These are phyloP conservation scores for Tetropium fuscum DNA, from an alignment of 2,888 invertebrate species.

Conservation along the genomic window DNA sequence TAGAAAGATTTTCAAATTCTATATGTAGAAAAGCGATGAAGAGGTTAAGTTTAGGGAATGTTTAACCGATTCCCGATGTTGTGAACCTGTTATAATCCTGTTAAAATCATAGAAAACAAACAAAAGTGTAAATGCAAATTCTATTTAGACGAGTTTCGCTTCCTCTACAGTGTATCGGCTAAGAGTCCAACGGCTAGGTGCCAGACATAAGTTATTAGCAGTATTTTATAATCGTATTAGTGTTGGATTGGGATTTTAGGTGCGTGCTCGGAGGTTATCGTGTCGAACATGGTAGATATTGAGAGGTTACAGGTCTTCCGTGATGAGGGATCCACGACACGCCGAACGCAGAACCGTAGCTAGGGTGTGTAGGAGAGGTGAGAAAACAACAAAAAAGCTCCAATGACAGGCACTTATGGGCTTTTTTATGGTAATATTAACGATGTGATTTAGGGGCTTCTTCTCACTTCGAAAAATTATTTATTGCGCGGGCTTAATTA, in stretches of 20 bases:
- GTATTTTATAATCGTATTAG: slow-evolving; percentile 7
- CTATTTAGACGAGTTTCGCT: too few species aligned
- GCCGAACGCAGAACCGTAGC: slow-evolving; percentile 4
- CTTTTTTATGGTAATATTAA: neutral
- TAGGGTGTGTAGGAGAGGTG: neutral
- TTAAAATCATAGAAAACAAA: too few species aligned
- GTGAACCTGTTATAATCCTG: too few species aligned
- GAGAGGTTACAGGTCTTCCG: slow-evolving; percentile 9
- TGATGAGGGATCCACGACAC: slow-evolving; percentile 5
- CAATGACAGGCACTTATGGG: neutral
- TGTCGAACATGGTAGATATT: slow-evolving; percentile 13
- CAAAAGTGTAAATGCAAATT: too few species aligned
- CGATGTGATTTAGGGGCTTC: neutral
- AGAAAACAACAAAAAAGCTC: neutral
- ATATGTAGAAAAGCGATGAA: too few species aligned
- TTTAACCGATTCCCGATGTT: too few species aligned
- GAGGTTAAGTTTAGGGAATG: too few species aligned
- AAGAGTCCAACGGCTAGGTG: too few species aligned
- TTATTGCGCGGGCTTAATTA: neutral
- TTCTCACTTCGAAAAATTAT: neutral
- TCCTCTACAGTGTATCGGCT: too few species aligned
- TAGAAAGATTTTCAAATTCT: too few species aligned
- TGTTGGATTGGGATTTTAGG: slow-evolving; percentile 3
- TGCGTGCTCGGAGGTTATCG: slow-evolving; percentile 12
- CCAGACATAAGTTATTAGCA: neutral